Evolutionary conservation across 2,113 vertebrate genomes (phyloP).

Genomic region (Romanogobio albipinnatus): DNA sequence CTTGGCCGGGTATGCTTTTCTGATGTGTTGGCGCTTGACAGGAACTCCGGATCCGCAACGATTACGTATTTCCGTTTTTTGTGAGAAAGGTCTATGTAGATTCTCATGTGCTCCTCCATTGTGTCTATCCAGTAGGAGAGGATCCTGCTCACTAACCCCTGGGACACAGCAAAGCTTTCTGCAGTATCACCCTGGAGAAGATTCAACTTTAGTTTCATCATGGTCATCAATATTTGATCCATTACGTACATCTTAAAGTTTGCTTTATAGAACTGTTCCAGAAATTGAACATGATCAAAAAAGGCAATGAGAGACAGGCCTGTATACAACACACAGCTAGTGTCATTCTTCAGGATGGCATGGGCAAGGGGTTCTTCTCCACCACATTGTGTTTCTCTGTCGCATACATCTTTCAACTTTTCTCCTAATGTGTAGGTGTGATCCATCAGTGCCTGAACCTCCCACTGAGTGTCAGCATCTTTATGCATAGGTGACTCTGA

Average conservation of each 20-base stretch:
- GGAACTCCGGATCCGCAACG: too few species aligned
- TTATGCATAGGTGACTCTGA: too few species aligned
- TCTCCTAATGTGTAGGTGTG: too few species aligned
- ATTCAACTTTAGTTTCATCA: conserved; percentile 32
- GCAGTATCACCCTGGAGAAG: conserved; percentile 4
- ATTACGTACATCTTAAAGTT: conserved; percentile 10
- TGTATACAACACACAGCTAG: conserved; percentile 8
- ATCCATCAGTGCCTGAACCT: too few species aligned
- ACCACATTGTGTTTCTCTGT: too few species aligned
- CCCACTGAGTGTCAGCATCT: too few species aligned
- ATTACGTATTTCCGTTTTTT: too few species aligned
- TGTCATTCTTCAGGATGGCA: conserved; percentile 10
- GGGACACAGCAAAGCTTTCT: not conserved
- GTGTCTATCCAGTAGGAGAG: conserved; percentile 24
- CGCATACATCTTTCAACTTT: too few species aligned
- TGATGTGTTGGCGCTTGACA: too few species aligned
- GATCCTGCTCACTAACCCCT: not conserved
- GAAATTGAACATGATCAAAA: not conserved
- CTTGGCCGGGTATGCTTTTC: too few species aligned
- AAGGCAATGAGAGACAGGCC: not conserved
- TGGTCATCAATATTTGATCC: conserved; percentile 20
- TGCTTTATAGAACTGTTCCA: conserved; percentile 4
- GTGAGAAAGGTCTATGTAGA: too few species aligned
- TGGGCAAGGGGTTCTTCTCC: not conserved
- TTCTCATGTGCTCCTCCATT: conserved; percentile 26